These are phyloP conservation scores for Rhingia campestris DNA, from an alignment of 2,888 invertebrate species.

Conservation along the genomic window DNA sequence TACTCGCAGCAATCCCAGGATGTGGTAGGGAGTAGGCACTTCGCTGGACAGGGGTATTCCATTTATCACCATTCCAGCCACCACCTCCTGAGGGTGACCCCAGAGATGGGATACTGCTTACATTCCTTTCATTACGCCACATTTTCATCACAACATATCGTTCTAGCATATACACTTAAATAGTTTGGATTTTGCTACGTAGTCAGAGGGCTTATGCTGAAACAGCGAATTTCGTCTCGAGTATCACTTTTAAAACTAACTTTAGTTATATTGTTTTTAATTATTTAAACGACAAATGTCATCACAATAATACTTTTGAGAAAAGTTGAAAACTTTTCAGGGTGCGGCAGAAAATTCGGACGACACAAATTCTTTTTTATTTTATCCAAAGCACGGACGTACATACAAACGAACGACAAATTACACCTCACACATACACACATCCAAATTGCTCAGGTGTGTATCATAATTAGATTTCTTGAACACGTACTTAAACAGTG, in stretches of 20 bases:
- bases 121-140: slow-evolving; percentile 73
- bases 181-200: slow-evolving; percentile 61
- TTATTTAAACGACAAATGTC: slow-evolving; percentile 8
- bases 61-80: slow-evolving; percentile 67
- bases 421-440: slow-evolving; percentile 59
- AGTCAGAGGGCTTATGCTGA: slow-evolving; percentile 46
- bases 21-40: slow-evolving; percentile 77
- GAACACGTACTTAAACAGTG: slow-evolving; percentile 69
- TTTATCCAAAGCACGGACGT: slow-evolving; percentile 53
- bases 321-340: slow-evolving; percentile 54
- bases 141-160: slow-evolving; percentile 71
- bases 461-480: slow-evolving; percentile 72
- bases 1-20: slow-evolving; percentile 77
- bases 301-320: slow-evolving; percentile 35
- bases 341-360: slow-evolving; percentile 70
- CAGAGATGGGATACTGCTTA: slow-evolving; percentile 62
- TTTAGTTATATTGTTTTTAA: not conserved
- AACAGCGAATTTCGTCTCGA: slow-evolving; percentile 20
- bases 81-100: slow-evolving; percentile 57
- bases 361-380: slow-evolving; percentile 61
- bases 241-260: slow-evolving; percentile 2
- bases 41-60: slow-evolving; percentile 75
- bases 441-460: slow-evolving; percentile 59
- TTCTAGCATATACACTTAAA: slow-evolving; percentile 58
- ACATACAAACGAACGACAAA: slow-evolving; percentile 55